Evolutionary conservation across 2,888 invertebrate genomes (phyloP).

Genomic region (Strigamia maritima): DNA sequence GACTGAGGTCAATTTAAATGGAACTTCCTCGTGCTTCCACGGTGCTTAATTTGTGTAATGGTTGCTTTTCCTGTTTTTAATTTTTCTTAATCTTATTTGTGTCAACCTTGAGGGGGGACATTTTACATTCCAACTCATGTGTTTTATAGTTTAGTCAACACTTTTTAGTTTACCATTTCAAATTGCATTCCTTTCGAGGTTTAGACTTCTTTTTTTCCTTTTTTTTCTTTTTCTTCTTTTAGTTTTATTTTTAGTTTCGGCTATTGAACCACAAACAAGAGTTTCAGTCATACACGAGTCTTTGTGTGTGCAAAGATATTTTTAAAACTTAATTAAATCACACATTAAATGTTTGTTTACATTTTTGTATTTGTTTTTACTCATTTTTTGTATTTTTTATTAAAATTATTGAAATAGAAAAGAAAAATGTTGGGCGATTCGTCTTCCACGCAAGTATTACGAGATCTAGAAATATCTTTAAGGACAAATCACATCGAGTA

Average conservation of each 20-base stretch:
- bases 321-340: not conserved
- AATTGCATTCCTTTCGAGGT: not conserved
- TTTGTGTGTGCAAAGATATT: not conserved
- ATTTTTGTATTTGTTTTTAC: not conserved
- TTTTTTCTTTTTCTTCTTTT: not conserved
- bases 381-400: constrained; percentile 36
- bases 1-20: not conserved
- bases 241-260: not conserved
- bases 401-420: constrained; percentile 79
- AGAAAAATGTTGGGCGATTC: constrained; percentile 94
- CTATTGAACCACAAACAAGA: constrained; percentile 13
- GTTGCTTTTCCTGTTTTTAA: constrained; percentile 8
- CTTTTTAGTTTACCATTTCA: not conserved
- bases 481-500: constrained; percentile 99
- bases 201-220: no score
- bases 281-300: not conserved
- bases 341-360: not conserved
- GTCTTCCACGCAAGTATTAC: constrained; percentile 94
- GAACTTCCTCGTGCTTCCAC: constrained; percentile 18
- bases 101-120: constrained; percentile 6
- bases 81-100: not conserved
- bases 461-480: constrained; percentile 96
- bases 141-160: not conserved
- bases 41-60: constrained; percentile 4
- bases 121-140: not conserved